Evolutionary conservation across 1,140 invertebrate species (phyloP), one percentile per base, ranked within the genome.

Genomic region (Trachelipus rathkii): DNA sequence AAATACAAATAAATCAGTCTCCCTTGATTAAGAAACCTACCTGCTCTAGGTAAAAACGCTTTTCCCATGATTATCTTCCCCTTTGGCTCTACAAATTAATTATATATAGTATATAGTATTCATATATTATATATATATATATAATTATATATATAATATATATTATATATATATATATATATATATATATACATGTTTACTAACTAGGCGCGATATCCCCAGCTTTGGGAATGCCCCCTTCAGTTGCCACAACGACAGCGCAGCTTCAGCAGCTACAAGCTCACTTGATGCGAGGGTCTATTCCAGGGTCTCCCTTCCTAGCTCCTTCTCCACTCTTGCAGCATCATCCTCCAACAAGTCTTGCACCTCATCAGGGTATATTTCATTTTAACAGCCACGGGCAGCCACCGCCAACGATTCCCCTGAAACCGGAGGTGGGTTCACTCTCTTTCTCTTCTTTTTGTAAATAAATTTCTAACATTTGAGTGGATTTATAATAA

Each of bases 211-310:
- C 89, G 10, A 87, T 90, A 84, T 89, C 88, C 83, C 89, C 90
- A 11, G 90, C 91, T 0, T 84, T 91, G 69, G 89, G 90, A 77
- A 87, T 91, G 86, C 90, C 89, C 82, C 89, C 88, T 13, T 71
- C 74, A 7, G 77, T 81, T 10, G 87, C 86, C 73, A 88, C 89
- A 85, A 87, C 88, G 66, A 89, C 71, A 82, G 84, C 91, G 10
- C 92, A 91, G 82, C 85, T 91, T 44, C 92, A 93, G 79, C 92
- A 92, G 82, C 84, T 94, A 5, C 92, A 93, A 82, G 90, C 90
- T 15, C 91, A 92, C 84, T 86, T 92, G 44, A 86, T 92, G 78
- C 86, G 90, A n/a, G 80, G 80, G 33, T 79, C 80, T 33, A 75
- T 81, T 43, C 86, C 86, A 11, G 82, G 84, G 21, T 86, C 87